Base-by-base conservation (phyloP, 2,113 vertebrate genomes). In the Nibea coibor region DNA sequence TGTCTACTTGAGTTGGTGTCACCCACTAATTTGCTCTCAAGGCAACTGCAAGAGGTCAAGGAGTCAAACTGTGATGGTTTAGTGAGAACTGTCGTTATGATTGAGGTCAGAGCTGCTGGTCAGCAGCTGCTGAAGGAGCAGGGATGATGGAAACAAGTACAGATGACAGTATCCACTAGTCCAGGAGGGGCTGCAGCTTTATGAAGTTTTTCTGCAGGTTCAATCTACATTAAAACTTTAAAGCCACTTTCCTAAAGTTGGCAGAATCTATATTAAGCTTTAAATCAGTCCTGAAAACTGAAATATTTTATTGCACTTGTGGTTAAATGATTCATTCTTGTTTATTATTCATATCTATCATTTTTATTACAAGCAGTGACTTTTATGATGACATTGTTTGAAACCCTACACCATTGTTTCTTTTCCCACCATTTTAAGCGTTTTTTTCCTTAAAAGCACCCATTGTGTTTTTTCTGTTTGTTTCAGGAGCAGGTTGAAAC, bases 61-160 rank as follows among this genome's bases (percentile, higher is more conserved):
- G 26, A 42, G 68, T 79, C 82, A 89, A 79, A 77, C 75, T 64
- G 76, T 72, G 77, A 86, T 11, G 8, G 39, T 42, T 64, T 43
- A 62, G 54, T 28, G 66, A 74, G 53, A 70, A 20, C 9, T 17
- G 22, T 50, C 12, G 45, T 82, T 20, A 77, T 78, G 83, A 86
- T 42, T 78, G 79, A 84, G 74, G 85, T 87, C 84, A 77, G 56
- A 70, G 54, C 17, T 57, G 77, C 65, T 57, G 81, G 47, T 74
- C 72, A 64, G 54, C n/a, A 7, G 65, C 53, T 22, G 15, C 68
- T 26, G 51, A 56, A 54, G 47, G 63, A 69, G 45, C 4, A 6
- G 17, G 20, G 57, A 59, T 51, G 53, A 74, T 57, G 59, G 62
- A 31, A 66, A 65, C 15, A 28, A 39, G 67, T 16, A 54, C 10